A percentile compares a stretch with the other conserved stretches of the same genome.
These are phyloP conservation scores for Paracanthobrama guichenoti DNA, from an alignment of 2,113 vertebrate genomes.

Conservation along the genomic window DNA sequence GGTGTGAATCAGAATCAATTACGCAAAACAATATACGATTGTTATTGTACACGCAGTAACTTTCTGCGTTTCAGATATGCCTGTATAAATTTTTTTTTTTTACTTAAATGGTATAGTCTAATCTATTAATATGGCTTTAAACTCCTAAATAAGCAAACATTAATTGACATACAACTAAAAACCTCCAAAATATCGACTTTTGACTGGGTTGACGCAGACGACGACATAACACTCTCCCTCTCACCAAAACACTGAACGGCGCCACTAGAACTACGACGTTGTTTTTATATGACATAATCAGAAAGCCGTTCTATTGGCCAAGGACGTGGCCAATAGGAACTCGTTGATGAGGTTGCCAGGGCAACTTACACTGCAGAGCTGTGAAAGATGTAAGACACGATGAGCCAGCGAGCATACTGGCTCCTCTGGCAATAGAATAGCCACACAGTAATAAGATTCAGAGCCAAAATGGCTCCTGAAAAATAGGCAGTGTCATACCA, in stretches of 20 bases:
- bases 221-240: slow-evolving; percentile 29
- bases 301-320: slow-evolving; percentile 48
- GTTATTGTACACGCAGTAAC: not conserved
- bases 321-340: slow-evolving; percentile 50
- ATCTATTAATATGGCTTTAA: not conserved
- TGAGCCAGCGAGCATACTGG: slow-evolving; percentile 59
- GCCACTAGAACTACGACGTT: slow-evolving; percentile 43
- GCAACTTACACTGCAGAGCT: slow-evolving; percentile 66
- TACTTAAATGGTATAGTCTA: not conserved
- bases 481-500: slow-evolving; percentile 46
- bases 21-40: not conserved
- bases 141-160: not conserved
- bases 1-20: not conserved
- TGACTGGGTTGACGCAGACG: not conserved
- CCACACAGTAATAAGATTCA: not conserved
- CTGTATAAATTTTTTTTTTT: not conserved
- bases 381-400: slow-evolving; percentile 13
- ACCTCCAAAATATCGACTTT: not conserved
- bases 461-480: slow-evolving; percentile 59
- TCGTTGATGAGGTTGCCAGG: slow-evolving; percentile 58
- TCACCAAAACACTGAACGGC: slow-evolving; percentile 39
- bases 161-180: not conserved
- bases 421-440: slow-evolving; percentile 21
- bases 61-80: not conserved
- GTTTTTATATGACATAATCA: slow-evolving; percentile 69